Evolutionary conservation across 64 coral and sea anemone genomes (phyloP), one percentile per base, ranked within the genome.

Genomic region (Porites australiensis): DNA sequence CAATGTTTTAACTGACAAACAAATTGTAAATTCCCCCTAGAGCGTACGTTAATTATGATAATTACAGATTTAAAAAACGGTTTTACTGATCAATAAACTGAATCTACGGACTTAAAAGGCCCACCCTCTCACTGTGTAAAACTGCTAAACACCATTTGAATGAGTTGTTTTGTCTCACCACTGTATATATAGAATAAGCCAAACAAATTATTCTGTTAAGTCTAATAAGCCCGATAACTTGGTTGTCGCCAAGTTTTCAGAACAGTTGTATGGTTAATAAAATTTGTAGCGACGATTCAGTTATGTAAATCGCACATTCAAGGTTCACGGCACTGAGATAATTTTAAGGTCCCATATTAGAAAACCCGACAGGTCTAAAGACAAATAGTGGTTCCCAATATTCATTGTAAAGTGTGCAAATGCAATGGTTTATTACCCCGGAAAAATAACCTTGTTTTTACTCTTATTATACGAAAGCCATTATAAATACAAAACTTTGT

Each of bases 391-490:
- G 70, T 73, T 15, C 43, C 47, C 22, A 73, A 46, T 46, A 44
- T 73, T 7, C 27, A 73, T 45, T 46, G 14, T 19, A 8, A 7
- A 50, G 45, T 44, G 47, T 46, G 12, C 2, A 62, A 45, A 62
- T 13, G 44, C 10, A 44, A 45, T 43, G 45, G 13, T 50, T 46
- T 76, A 47, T 18, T 21, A 55, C 27, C 6, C 4, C 77, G 53
- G 12, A 76, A 50, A 60, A 80, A 14, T 22, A 79, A 80, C 53
- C 44, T 22, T 20, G 62, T 68, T 84, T 84, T 67, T 50, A 51
- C 44, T 65, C 58, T 49, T 13, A 48, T 82, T 51, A 69, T 45
- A 84, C 44, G 46, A 48, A 5, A 65, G 64, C 64, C 46, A 84
- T 14, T n/a, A 84, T 50, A 15, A 43, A 51, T 37, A 19, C 4